Evolutionary conservation across 2,113 vertebrate genomes (phyloP).

Genomic region (Brachyhypopomus occidentalis): DNA sequence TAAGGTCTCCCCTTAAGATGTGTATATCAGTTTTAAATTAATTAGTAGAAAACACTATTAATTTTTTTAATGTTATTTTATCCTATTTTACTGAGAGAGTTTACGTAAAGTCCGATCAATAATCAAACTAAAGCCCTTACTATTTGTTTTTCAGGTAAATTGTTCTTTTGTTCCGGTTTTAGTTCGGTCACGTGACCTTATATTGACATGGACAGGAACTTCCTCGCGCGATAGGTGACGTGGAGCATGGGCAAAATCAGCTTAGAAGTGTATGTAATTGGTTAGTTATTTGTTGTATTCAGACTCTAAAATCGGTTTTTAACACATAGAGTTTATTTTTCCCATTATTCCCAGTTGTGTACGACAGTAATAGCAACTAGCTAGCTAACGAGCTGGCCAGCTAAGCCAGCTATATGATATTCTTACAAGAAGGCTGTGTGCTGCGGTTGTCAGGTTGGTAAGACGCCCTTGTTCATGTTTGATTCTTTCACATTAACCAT

Average conservation of each 20-base stretch:
- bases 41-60: too few relatives aligned
- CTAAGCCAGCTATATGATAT: background rate
- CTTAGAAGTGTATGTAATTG: background rate
- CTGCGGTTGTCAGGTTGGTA: constrained; percentile 32
- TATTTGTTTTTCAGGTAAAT: background rate
- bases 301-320: background rate
- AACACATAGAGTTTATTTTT: background rate
- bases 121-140: too few relatives aligned
- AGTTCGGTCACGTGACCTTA: constrained; percentile 59
- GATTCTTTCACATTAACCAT: too few relatives aligned
- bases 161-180: constrained; percentile 18
- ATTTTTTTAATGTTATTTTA: background rate
- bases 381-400: background rate
- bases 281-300: background rate
- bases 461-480: too few relatives aligned
- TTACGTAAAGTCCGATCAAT: too few relatives aligned
- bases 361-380: background rate
- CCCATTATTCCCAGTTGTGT: background rate
- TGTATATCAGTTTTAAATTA: too few relatives aligned
- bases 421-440: background rate
- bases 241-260: constrained; percentile 44
- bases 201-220: constrained; percentile 40
- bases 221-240: constrained; percentile 48
- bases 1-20: too few relatives aligned
- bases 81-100: background rate